Evolutionary conservation across 2,113 vertebrate species (phyloP), one percentile per base, ranked within the genome.

Genomic region (Carlito syrichta): DNA sequence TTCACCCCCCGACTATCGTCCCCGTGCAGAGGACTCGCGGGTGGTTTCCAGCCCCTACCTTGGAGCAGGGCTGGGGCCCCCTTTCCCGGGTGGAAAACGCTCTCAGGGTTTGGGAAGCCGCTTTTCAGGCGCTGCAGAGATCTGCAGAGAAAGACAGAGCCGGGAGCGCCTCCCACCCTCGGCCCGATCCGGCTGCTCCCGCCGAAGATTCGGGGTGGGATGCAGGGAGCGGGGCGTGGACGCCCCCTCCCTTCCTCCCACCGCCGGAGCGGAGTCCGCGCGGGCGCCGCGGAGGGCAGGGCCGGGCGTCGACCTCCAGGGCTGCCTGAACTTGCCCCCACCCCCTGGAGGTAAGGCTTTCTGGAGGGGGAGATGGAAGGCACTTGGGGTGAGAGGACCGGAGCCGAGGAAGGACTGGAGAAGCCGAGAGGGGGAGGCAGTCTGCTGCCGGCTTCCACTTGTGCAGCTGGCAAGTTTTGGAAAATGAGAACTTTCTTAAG

Each of bases 381-480:
- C 20, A 0, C 45, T 56, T 3, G 50, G 76, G 8, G 2, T 5
- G 45, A 52, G 40, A 69, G 87, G 13, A 60, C 30, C 32, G 20
- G 52, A 78, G 35, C 11, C 32, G 27, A 56, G 32, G 5, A 52
- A 50, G 22, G 82, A 62, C 78, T 60, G 30, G 25, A 81, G 63
- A 66, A 76, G 38, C 45, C 6, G 66, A 17, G 74, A 12, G 40
- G 9, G 76, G 48, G 23, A 16, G 17, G 38, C 58, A 27, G 43
- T 30, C 62, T 74, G 56, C 73, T 79, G 56, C 73, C 76, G 77
- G 32, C 56, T 84, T 69, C 54, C 62, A 30, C 54, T 56, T 68
- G 68, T 27, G 86, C 93, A 95, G 81, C 62, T 40, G 77, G 43
- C 79, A 71, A 20, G 85, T 95, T 93, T 69, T 74, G 86, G 45